phyloP scores from a whole-genome alignment of 2,113 vertebrate genomes.

The Tupaia tana region DNA sequence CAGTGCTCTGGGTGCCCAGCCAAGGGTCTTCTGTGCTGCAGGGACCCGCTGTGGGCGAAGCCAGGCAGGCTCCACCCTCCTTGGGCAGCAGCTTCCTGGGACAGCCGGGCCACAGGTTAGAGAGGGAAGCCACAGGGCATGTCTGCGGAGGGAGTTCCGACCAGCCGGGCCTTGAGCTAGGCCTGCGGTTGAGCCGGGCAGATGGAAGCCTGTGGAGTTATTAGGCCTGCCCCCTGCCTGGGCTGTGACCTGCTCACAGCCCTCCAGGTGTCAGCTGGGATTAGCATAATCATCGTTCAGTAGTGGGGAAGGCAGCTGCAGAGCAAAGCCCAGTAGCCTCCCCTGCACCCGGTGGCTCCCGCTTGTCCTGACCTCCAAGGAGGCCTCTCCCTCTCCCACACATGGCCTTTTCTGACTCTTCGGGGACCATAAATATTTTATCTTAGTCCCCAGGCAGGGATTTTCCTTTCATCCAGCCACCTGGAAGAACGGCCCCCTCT shows the following conservation, averaged over 20 bases:
- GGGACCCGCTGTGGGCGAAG: neutral
- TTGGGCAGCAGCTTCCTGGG: neutral
- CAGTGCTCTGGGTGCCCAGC: neutral
- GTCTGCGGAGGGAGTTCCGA: neutral
- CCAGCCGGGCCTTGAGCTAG: neutral
- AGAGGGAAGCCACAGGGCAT: neutral
- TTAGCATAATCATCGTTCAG: neutral
- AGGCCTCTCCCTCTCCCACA: neutral
- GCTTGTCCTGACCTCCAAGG: neutral
- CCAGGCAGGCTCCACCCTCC: neutral
- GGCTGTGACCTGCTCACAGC: neutral
- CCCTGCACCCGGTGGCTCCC: neutral
- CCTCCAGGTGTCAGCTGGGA: neutral
- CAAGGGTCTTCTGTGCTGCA: neutral
- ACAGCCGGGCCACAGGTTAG: neutral
- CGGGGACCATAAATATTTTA: neutral
- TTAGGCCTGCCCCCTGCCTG: neutral
- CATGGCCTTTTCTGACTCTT: neutral
- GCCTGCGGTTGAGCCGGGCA: neutral
- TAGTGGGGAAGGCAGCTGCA: neutral
- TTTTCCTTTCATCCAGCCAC: conserved; percentile 37
- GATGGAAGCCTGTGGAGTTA: neutral
- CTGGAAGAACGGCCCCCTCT: neutral
- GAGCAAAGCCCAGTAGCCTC: no score
- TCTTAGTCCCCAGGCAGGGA: neutral